Conservation (phyloP, 1,140 invertebrate species). For the Macrobrachium nipponense region DNA sequence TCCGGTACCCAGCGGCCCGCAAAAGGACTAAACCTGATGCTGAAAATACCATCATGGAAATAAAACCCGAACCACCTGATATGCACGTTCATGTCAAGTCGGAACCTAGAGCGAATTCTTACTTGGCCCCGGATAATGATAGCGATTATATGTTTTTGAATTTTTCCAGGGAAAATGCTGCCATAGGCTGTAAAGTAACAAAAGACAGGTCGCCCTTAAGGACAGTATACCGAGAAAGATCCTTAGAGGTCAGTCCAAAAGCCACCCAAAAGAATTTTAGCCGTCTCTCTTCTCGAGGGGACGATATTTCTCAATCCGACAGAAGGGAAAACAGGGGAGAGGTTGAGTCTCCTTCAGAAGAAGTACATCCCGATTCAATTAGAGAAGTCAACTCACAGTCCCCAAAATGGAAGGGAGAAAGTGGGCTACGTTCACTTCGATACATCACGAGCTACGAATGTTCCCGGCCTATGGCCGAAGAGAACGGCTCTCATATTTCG, state of each 20-base stretch:
- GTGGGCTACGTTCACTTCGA: neutral
- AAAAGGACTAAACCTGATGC: constrained; percentile 52
- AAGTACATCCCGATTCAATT: neutral
- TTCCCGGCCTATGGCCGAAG: neutral
- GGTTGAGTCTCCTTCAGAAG: neutral
- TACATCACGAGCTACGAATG: neutral
- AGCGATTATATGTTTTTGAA: too few relatives aligned
- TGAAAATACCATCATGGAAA: constrained; percentile 4
- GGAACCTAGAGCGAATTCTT: too few relatives aligned
- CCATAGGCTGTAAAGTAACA: neutral
- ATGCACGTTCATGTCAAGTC: too few relatives aligned
- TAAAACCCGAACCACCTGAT: too few relatives aligned
- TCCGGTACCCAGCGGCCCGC: constrained; percentile 47
- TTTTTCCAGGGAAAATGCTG: neutral
- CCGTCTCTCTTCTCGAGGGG: constrained; percentile 11
- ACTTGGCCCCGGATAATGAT: too few relatives aligned
- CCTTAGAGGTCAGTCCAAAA: too few relatives aligned
- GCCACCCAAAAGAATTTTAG: neutral
- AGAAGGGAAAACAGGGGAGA: constrained; percentile 42
- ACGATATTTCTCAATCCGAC: constrained; percentile 23
- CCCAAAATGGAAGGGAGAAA: neutral
- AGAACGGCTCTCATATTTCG: neutral
- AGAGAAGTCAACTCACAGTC: neutral
- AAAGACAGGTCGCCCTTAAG: constrained; percentile 3
- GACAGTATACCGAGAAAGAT: neutral